phyloP scores from a whole-genome alignment of 2,797 vertebrate species.

The Malurus splendens region DNA sequence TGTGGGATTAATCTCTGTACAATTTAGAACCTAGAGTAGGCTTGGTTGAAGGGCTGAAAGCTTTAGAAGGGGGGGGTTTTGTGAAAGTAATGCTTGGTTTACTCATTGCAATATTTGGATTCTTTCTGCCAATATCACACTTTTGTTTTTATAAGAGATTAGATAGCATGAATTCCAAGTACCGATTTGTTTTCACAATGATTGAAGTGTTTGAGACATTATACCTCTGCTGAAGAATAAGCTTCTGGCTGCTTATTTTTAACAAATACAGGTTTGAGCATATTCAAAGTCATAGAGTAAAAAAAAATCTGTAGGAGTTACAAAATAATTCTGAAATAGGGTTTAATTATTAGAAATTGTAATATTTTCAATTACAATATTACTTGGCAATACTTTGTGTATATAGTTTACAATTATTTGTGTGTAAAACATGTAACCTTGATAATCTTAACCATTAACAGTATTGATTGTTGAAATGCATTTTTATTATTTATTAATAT shows the following conservation, averaged over 20 bases:
- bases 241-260: neutral
- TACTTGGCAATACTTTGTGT: neutral
- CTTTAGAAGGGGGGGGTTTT: neutral
- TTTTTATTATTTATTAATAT: neutral
- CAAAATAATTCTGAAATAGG: neutral
- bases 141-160: neutral
- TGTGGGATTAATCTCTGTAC: neutral
- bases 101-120: neutral
- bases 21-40: neutral
- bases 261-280: neutral
- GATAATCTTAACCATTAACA: neutral
- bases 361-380: neutral
- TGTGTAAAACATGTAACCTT: neutral
- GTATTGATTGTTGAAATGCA: neutral
- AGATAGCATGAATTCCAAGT: neutral
- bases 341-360: neutral
- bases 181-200: neutral
- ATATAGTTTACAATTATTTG: neutral
- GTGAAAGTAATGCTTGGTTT: neutral
- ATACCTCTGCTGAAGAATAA: neutral
- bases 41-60: neutral
- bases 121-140: neutral
- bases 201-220: neutral
- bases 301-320: neutral
- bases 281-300: neutral